Conservation (phyloP, 2,888 invertebrate genomes). For the Ectemnius cavifrons region DNA sequence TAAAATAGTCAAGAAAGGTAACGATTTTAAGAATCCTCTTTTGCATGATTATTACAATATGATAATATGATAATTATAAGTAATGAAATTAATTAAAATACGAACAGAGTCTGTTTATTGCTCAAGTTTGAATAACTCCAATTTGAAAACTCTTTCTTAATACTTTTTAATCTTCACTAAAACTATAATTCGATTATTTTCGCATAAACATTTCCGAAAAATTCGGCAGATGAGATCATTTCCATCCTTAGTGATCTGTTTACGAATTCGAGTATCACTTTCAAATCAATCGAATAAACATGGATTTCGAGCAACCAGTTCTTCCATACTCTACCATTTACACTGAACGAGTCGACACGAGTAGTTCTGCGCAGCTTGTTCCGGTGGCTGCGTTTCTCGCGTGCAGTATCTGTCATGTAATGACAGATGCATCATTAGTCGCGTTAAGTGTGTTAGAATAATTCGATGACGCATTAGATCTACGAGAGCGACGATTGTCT, state of each 20-base stretch:
- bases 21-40: conserved; percentile 67
- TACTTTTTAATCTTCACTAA: neutral
- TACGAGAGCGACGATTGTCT: conserved; percentile 25
- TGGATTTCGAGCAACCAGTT: neutral
- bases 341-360: neutral
- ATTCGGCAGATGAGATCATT: too few relatives aligned
- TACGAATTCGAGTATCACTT: too few relatives aligned
- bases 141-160: neutral
- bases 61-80: neutral
- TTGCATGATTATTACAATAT: neutral
- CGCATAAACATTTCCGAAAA: too few relatives aligned
- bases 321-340: neutral
- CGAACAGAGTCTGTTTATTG: neutral
- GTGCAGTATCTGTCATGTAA: neutral
- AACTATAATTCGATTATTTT: too few relatives aligned
- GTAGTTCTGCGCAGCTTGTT: neutral
- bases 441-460: neutral
- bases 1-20: conserved; percentile 87
- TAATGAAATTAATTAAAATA: neutral
- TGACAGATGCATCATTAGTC: neutral
- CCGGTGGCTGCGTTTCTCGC: neutral
- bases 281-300: neutral
- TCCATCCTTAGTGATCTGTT: too few relatives aligned
- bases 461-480: conserved; percentile 26
- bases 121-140: neutral